Evolutionary conservation across 2,797 vertebrate species (phyloP).

Genomic region (Heteromormyrus szaboi): DNA sequence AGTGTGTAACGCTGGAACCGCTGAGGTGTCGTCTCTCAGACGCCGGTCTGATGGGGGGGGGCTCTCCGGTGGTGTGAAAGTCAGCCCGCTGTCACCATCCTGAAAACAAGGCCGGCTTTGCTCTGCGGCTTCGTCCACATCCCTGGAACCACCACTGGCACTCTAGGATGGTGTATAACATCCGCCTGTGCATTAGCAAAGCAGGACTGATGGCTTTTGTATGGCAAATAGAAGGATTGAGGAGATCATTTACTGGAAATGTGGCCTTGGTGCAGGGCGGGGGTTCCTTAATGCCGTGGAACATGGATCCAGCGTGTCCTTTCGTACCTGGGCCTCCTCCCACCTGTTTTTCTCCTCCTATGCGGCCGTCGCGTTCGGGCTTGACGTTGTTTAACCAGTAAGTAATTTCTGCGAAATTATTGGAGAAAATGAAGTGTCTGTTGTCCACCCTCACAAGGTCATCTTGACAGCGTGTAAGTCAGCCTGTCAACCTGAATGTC

Average conservation of each 20-base stretch:
- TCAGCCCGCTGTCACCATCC: not conserved
- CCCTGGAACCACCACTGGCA: not conserved
- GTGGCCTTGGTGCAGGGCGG: not conserved
- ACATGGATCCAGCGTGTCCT: not conserved
- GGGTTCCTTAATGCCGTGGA: not conserved
- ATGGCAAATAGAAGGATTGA: not conserved
- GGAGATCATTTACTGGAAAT: not conserved
- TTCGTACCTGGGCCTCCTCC: not conserved
- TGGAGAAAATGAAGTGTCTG: not conserved
- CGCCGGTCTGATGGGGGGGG: not conserved
- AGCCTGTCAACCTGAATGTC: not conserved
- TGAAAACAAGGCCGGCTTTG: not conserved
- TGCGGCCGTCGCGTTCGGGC: not conserved
- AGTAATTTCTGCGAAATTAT: not conserved
- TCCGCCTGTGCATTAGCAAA: not conserved
- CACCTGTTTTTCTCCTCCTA: not conserved
- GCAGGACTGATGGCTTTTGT: not conserved
- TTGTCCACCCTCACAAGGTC: not conserved
- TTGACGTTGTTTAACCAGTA: not conserved
- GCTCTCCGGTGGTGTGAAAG: not conserved
- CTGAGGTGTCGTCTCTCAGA: conserved; percentile 12
- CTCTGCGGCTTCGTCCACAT: not conserved
- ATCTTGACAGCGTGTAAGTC: not conserved
- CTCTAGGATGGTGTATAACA: not conserved
- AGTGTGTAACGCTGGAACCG: conserved; percentile 30